These are phyloP conservation scores for Cyclura pinguis DNA, from an alignment of 2,797 vertebrate species.

Conservation along the genomic window DNA sequence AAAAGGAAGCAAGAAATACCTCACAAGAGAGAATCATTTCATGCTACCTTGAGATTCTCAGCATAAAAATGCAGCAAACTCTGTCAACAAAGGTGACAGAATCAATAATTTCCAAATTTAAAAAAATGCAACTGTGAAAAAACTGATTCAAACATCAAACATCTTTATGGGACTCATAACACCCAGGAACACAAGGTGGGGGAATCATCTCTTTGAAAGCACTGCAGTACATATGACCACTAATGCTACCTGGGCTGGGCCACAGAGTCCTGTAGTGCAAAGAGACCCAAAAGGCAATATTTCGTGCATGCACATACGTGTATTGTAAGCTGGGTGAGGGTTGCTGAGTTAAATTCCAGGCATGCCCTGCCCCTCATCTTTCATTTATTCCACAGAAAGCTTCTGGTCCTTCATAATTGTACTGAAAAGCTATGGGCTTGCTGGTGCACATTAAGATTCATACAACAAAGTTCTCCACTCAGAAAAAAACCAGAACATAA, in stretches of 20 bases:
- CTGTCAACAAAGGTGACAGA: neutral
- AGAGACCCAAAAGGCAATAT: too few species aligned
- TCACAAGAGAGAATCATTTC: neutral
- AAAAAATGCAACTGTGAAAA: neutral
- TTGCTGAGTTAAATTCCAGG: too few species aligned
- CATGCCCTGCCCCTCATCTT: too few species aligned
- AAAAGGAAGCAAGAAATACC: neutral
- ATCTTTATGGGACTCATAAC: neutral
- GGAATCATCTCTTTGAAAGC: neutral
- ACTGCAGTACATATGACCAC: neutral
- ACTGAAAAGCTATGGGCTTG: neutral
- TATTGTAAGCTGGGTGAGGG: too few species aligned
- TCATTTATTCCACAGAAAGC: too few species aligned
- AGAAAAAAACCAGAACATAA: neutral
- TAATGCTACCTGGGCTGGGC: too few species aligned
- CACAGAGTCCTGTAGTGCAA: too few species aligned
- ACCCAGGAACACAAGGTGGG: neutral
- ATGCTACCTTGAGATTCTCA: neutral
- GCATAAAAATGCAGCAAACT: neutral
- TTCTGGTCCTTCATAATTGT: neutral
- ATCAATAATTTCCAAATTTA: constrained; percentile 1
- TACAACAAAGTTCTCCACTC: neutral
- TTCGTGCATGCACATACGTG: too few species aligned
- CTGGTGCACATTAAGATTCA: neutral
- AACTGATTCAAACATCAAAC: neutral